Evolutionary conservation across 2,113 vertebrate genomes (phyloP).

Genomic region (Paratilapia polleni): DNA sequence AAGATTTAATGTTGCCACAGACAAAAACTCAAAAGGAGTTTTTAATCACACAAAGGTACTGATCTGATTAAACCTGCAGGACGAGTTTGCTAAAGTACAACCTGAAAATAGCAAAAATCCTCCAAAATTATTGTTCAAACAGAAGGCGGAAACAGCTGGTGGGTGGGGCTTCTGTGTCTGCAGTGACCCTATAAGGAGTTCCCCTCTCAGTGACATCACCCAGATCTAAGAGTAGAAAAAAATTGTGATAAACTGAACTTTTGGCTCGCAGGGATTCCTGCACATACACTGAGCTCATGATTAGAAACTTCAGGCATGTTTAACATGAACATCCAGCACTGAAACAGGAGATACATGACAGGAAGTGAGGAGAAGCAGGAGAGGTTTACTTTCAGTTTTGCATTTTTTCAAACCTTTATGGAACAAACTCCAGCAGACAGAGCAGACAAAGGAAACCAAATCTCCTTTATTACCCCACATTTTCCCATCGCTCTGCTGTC

Average conservation of each 20-base stretch:
- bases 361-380: background rate
- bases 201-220: no score
- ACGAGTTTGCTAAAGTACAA: no score
- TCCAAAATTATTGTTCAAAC: no score
- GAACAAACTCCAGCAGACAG: background rate
- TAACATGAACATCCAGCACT: background rate
- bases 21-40: no score
- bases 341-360: fast-evolving
- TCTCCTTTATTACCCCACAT: background rate
- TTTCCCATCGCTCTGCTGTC: background rate
- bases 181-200: no score
- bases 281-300: background rate
- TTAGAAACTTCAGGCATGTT: fast-evolving
- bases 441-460: background rate
- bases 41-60: no score
- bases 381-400: background rate
- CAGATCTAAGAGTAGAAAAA: no score
- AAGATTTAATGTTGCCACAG: background rate
- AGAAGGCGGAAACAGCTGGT: background rate
- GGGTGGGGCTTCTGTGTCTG: no score
- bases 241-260: no score
- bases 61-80: no score
- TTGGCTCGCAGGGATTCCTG: background rate
- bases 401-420: background rate
- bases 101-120: no score